Evolutionary conservation across 1,140 invertebrate genomes (phyloP), one percentile per base, ranked within the genome.

Genomic region (Drosophila santomea): DNA sequence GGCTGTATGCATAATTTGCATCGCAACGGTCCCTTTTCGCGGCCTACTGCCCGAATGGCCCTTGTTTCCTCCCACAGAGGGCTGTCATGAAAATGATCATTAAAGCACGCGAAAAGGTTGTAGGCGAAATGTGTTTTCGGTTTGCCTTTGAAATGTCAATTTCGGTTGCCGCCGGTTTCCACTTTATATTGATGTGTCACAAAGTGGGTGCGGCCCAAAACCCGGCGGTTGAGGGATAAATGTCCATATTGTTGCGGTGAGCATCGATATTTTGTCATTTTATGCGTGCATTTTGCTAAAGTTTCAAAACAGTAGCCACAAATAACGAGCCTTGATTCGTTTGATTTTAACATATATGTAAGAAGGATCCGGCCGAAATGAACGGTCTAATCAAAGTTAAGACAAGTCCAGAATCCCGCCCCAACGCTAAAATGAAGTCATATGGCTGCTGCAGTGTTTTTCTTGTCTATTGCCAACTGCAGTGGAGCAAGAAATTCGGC

Each of bases 61-160:
- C 5, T 23, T 38, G 2, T 15, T 41, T 5, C 38, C 43, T 17
- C 12, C n/a, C n/a, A 15, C 14, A 12, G 15, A 15, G 35, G 38
- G 32, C 56, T 23, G 80, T 28, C 60, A 51, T 50, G 44, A 69
- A 76, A 86, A 73, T 82, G 79, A 74, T 83, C 76, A 89, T 83
- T 76, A 83, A 88, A 83, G 79, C 62, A 73, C 79, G 59, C 62
- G 56, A 69, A 78, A 88, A 86, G 82, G 69, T 83, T 82, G 82
- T 80, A 81, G 77, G 64, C 77, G 60, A 74, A 86, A 81, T 78
- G 86, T 81, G 79, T 69, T 73, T 75, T 83, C 61, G 78, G 78
- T 73, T 83, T 79, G 75, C 52, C 67, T 88, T 79, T 66, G 75
- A 72, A 84, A 78, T 85, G 81, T 61, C 63, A 74, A 74, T 85